Percentiles rank a stretch among this genome's conserved stretches.
Evolutionary conservation across 2,113 vertebrate genomes (phyloP).

Genomic region (Saguinus imperator): DNA sequence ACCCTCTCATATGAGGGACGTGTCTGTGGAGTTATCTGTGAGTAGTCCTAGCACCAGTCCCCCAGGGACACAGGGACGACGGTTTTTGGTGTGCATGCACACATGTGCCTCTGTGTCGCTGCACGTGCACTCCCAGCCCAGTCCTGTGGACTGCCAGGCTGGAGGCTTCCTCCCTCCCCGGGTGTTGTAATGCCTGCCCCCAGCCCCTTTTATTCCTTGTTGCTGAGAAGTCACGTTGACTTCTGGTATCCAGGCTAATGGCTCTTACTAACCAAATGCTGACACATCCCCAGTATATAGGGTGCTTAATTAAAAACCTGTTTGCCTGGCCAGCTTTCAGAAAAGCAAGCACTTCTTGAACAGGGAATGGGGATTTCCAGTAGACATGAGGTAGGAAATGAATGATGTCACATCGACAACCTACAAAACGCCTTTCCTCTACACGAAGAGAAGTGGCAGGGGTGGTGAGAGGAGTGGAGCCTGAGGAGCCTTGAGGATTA

Average conservation of each 20-base stretch:
- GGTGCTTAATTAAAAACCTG: constrained; percentile 31
- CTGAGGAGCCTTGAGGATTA: neutral
- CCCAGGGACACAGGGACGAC: neutral
- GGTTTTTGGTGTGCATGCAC: neutral
- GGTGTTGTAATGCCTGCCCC: neutral
- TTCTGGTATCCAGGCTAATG: constrained; percentile 27
- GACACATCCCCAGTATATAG: constrained; percentile 1
- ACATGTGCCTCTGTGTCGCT: neutral
- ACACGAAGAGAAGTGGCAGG: neutral
- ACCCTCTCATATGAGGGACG: neutral
- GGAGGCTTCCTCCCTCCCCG: neutral
- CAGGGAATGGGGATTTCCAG: constrained; percentile 3
- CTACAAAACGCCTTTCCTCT: neutral
- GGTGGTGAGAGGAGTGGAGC: neutral
- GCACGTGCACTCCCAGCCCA: neutral
- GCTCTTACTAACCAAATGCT: constrained; percentile 38
- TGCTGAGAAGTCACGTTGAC: constrained; percentile 55
- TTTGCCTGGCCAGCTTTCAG: neutral
- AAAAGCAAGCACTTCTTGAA: neutral
- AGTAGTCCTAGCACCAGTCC: neutral
- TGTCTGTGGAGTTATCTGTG: neutral
- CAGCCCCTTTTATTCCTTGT: neutral
- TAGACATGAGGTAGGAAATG: neutral
- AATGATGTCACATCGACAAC: neutral
- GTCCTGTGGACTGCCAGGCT: neutral